Evolutionary conservation across 2,113 vertebrate species (phyloP), one percentile per base, ranked within the genome.

Genomic region (Pyxicephalus adspersus): DNA sequence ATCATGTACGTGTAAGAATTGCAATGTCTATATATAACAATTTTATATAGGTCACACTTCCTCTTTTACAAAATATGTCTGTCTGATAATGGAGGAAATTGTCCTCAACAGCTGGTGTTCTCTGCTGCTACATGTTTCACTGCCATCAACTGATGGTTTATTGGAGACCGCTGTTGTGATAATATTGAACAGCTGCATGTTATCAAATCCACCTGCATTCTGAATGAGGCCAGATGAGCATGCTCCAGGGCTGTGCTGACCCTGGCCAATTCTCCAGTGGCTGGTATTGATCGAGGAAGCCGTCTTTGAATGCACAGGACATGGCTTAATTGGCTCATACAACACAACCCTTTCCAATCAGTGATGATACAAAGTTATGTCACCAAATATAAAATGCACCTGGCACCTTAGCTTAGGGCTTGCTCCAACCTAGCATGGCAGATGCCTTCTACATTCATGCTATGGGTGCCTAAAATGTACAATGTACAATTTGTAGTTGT

Each of bases 191-290:
- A 74, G 54, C 71, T 74, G 71, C 22, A 55, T 38, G 11, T 34
- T 38, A 38, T 74, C 4, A 28, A 29, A 57, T 60, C 71, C 71
- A 74, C 54, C 71, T 74, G 71, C 54, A 38, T 60, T 34, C n/a
- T 74, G 54, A 18, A 74, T 57, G 8, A 11, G 19, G 28, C 71
- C 54, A 60, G 51, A 74, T 60, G 54, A 22, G 28, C 20, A 22
- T 18, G 71, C 71, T 31, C n/a, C 54, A 60, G 71, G 71, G 71
- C 71, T 18, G 18, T 22, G 70, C 19, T 6, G 29, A 60, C 54
- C 71, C n/a, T n/a, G 20, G 71, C 71, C 71, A 38, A 74, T 18
- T 74, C 71, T 55, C 71, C 29, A n/a, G 52, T 34, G 70, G n/a
- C 31, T 58, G 26, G 9, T 58, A 34, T 58, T 60, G 71, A 58